Conservation (phyloP, 2,113 vertebrate species). For the Coreoperca whiteheadi region DNA sequence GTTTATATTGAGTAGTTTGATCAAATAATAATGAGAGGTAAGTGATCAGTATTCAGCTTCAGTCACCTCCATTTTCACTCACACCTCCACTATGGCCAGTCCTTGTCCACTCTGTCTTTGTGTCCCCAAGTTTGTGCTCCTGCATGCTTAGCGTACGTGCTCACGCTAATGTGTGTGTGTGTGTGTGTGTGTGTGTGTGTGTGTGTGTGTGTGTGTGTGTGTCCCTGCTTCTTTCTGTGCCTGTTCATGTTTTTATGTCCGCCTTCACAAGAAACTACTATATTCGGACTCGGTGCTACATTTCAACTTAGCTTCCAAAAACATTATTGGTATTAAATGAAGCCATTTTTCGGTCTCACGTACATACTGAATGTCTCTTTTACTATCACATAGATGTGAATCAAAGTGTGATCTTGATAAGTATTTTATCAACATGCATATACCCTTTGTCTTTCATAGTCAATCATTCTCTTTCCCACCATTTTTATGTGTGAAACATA, state of each 20-base stretch:
- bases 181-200: slow-evolving; percentile 39
- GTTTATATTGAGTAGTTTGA: not conserved
- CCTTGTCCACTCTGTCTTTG: slow-evolving; percentile 41
- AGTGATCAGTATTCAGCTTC: slow-evolving; percentile 42
- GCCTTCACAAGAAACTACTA: not conserved
- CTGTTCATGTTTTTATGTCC: slow-evolving; percentile 17
- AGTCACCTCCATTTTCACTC: slow-evolving; percentile 54
- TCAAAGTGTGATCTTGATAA: slow-evolving; percentile 19
- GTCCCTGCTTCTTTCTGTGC: slow-evolving; percentile 26
- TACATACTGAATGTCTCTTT: slow-evolving; percentile 4
- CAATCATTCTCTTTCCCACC: slow-evolving; percentile 37
- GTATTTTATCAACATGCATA: slow-evolving; percentile 32
- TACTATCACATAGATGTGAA: not conserved
- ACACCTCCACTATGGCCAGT: slow-evolving; percentile 28
- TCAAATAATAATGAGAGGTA: slow-evolving; percentile 46
- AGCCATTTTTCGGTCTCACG: slow-evolving; percentile 13
- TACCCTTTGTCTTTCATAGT: slow-evolving; percentile 51
- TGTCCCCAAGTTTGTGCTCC: slow-evolving; percentile 45
- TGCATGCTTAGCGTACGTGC: slow-evolving; percentile 52
- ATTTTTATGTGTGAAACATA: slow-evolving; percentile 40
- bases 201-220: slow-evolving; percentile 35
- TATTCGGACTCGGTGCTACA: slow-evolving; percentile 4
- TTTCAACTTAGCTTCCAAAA: slow-evolving; percentile 3
- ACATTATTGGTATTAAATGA: not conserved
- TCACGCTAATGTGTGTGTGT: slow-evolving; percentile 1